Percentiles rank a stretch among this genome's conserved stretches.
Evolutionary conservation across 2,888 invertebrate genomes (phyloP).

Genomic region (Drosophila villosipedis): DNA sequence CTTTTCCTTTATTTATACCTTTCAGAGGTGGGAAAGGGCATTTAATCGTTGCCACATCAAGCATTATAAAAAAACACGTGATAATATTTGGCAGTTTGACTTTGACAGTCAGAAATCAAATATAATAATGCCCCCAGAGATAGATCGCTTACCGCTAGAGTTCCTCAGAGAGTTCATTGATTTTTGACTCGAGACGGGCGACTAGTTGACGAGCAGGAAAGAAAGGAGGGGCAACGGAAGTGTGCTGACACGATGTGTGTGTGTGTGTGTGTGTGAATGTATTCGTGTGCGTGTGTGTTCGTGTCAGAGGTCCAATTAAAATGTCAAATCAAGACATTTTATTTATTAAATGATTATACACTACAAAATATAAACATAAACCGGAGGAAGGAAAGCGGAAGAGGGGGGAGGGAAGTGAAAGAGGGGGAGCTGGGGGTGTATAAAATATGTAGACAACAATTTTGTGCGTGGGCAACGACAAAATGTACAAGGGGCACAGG

Average conservation of each 20-base stretch:
- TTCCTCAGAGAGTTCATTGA: conserved; percentile 75
- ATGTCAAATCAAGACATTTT: conserved; percentile 77
- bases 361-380: conserved; percentile 42
- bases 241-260: not conserved
- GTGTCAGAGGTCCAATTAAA: conserved; percentile 75
- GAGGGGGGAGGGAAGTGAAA: too few species aligned
- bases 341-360: conserved; percentile 76
- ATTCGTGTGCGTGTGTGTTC: conserved; percentile 15
- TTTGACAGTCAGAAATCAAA: conserved; percentile 18
- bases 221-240: not conserved
- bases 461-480: conserved; percentile 8
- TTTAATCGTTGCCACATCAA: not conserved
- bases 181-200: conserved; percentile 52
- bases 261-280: conserved; percentile 44
- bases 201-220: conserved; percentile 31
- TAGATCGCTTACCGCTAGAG: conserved; percentile 61
- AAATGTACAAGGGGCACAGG: not conserved
- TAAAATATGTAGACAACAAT: conserved; percentile 13
- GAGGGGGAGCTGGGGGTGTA: not conserved
- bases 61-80: not conserved
- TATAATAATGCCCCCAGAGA: conserved; percentile 65
- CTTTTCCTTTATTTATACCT: not conserved
- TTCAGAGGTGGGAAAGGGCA: not conserved
- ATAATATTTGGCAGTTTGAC: conserved; percentile 8
- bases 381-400: not conserved